Evolutionary conservation across 2,113 vertebrate species (phyloP), one percentile per base, ranked within the genome.

Genomic region (Antechinus stuartii): DNA sequence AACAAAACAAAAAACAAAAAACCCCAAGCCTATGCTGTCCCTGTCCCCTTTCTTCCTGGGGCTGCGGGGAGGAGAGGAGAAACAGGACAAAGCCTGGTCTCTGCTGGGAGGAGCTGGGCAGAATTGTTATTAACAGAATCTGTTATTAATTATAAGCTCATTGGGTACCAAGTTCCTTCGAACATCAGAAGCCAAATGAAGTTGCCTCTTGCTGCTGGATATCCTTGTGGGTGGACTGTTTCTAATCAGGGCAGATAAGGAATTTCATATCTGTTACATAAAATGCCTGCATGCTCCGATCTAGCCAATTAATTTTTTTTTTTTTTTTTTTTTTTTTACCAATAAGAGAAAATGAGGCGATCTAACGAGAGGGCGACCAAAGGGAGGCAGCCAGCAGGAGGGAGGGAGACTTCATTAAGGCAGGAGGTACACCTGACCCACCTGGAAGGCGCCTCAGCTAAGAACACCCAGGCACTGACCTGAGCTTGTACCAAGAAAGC

Each of bases 211-310:
- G 46, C 90, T 84, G 95, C 50, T 93, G 84, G 49, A 89, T 5
- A 90, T 84, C 46, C 93, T 24, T 84, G n/a, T 84, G 16, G 42
- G 9, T 95, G 94, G 24, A 2, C 49, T 2, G 53, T 89, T 90
- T 95, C 90, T 96, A 90, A 50, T 91, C n/a, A 53, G 84, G 53
- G 91, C 93, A 89, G 93, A 94, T 91, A 91, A 35, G 93, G 94
- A 97, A 95, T 95, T 91, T 90, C 91, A 93, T 50, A 93, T 96
- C 92, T 35, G 50, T 93, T 93, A 92, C 84, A 92, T 93, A 54
- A 93, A 93, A 92, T 46, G 50, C 46, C 1, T 0, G 9, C 90
- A 35, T 61, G 52, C 54, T 47, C 25, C 91, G 56, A 89, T 23
- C 30, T 14, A 84, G 92, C 30, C 92, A 90, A 68, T 50, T 93